Base-by-base conservation (phyloP, 2,113 vertebrate species). In the Nettapus auritus region DNA sequence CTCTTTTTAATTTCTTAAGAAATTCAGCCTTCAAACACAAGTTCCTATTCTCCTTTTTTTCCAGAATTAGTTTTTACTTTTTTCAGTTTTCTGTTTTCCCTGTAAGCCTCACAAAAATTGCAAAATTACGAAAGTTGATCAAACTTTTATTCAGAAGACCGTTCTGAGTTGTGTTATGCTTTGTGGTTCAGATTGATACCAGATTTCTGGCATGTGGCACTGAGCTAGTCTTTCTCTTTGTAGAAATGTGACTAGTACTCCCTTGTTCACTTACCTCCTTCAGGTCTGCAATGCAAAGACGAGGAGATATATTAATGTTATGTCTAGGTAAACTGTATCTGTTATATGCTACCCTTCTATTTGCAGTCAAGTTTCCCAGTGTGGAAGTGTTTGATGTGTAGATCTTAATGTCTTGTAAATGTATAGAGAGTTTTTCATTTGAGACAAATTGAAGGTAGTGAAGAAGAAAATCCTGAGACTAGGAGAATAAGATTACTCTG, bases 191-290 rank as follows among this genome's bases (percentile, higher is more conserved):
- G 20, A 33, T 23, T 31, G 23, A 75, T 13, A 16, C 29, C 34
- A 44, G 21, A 12, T 33, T 80, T 13, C 17, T 21, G 48, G n/a
- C 0, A 0, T 14, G 21, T 1, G 2, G 12, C 52, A 86, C 56
- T 22, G 22, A 78, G 34, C 26, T 62, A 64, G 50, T 40, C 6
- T 22, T 82, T 42, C 29, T 56, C 9, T 46, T 57, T 48, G 25
- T 33, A 40, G 36, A n/a, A 74, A 60, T 69, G 38, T 20, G 28
- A 53, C 14, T 55, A 69, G 50, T 15, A n/a, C 79, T 63, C n/a
- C 21, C 53, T 84, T 84, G 56, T 33, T 91, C 25, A 48, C 46
- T 22, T 48, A 21, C 20, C 20, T 48, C 20, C 9, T 48, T 22
- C 46, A 48, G 46, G 46, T 48, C 46, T 48, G 46, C 10, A 11